Percentiles rank a stretch among this genome's conserved stretches.
Evolutionary conservation across 2,888 invertebrate genomes (phyloP).

Genomic region (Ephialtes manifestator): DNA sequence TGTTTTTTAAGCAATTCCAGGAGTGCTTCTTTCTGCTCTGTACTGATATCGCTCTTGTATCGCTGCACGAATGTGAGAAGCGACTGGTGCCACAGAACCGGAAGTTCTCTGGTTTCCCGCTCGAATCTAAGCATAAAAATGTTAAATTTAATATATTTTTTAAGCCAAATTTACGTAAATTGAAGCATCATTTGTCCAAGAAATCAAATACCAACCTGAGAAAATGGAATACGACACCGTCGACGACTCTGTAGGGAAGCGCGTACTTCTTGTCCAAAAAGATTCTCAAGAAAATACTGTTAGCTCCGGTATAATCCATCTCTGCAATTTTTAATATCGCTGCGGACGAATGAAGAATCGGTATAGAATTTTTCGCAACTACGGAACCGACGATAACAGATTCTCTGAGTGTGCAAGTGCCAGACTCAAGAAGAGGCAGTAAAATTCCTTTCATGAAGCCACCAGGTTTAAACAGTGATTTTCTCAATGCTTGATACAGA

Average conservation of each 20-base stretch:
- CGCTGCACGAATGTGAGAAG: slow-evolving; percentile 97
- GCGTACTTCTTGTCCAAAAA: slow-evolving; percentile 99
- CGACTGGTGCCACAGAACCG: slow-evolving; percentile 99
- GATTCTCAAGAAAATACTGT: slow-evolving; percentile 97
- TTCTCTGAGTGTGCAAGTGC: slow-evolving; percentile 97
- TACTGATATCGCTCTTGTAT: slow-evolving; percentile 97
- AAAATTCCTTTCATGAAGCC: slow-evolving; percentile 98
- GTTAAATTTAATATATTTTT: slow-evolving; percentile 18
- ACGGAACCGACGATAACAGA: slow-evolving; percentile 98
- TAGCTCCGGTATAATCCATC: slow-evolving; percentile 98
- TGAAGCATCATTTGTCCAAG: background rate
- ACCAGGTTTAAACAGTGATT: slow-evolving; percentile 98
- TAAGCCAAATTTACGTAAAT: background rate
- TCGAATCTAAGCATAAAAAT: slow-evolving; percentile 90
- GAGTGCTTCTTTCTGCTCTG: slow-evolving; percentile 96
- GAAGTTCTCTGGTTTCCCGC: slow-evolving; percentile 93
- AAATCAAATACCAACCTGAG: slow-evolving; percentile 89
- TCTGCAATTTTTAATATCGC: slow-evolving; percentile 98
- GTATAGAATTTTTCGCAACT: slow-evolving; percentile 95
- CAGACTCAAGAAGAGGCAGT: slow-evolving; percentile 92
- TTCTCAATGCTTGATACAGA: slow-evolving; percentile 96
- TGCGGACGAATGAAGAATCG: slow-evolving; percentile 97
- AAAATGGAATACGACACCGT: slow-evolving; percentile 98
- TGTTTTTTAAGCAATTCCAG: slow-evolving; percentile 93
- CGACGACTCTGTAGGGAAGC: slow-evolving; percentile 97